Evolutionary conservation across 2,797 vertebrate genomes (phyloP), one percentile per base, ranked within the genome.

Genomic region (Microctenopoma steveboyesi): DNA sequence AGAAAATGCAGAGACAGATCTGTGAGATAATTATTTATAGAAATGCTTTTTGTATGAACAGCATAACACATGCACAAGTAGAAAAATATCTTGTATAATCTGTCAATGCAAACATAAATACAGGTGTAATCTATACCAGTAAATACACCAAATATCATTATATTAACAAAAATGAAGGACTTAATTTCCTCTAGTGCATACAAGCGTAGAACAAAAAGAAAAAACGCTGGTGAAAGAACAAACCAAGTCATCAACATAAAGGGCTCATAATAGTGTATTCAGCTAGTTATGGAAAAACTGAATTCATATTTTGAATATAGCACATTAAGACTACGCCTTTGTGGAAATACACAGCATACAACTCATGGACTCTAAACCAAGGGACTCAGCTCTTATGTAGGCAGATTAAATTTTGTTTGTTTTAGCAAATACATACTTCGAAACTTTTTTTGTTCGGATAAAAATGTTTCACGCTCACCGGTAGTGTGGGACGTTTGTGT

Each of bases 41-140:
- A 70, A 83, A 83, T 22, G 12, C 18, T 74, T 78, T 18, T 55
- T 37, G 2, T 69, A 48, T 35, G 70, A 88, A 89, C 82, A 83
- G 33, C 54, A 6, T 3, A 83, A 84, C 67, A 47, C 2, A 0
- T 27, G 42, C 69, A 55, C 25, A 78, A 72, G 77, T 74, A 64
- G 16, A 79, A 70, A 76, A 72, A 70, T n/a, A 78, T 45, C 12
- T 60, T 13, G 15, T 28, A 52, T 55, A 76, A 73, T 74, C 46
- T 40, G 16, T 69, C n/a, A 50, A 67, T 49, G 61, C 48, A 83
- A 88, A 89, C 76, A 82, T 43, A 80, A 85, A 89, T 69, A 78
- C 73, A 74, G 72, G 76, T 72, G 76, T 63, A 27, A 69, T 25
- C 46, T 39, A 14, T 48, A 62, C n/a, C 49, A 61, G 27, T 45